These are phyloP conservation scores for Lepidochrysops patricia DNA, from an alignment of 2,888 invertebrate species.

Conservation along the genomic window DNA sequence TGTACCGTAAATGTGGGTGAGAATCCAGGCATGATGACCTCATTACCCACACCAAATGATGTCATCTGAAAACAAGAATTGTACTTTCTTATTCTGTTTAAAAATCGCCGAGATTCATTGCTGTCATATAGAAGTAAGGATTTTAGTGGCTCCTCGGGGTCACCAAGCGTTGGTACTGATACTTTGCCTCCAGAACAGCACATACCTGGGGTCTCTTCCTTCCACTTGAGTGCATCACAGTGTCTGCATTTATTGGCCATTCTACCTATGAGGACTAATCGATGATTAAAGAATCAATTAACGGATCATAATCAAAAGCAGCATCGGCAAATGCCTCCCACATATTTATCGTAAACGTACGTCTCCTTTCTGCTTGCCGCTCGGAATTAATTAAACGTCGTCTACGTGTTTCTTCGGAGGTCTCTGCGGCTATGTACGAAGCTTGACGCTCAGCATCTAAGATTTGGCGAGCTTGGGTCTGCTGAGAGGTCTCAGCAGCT, in stretches of 20 bases:
- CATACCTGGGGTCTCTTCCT: slow-evolving; percentile 26
- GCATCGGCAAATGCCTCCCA: not conserved
- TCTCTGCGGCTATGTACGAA: not conserved
- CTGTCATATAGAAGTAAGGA: not conserved
- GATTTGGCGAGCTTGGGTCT: not conserved
- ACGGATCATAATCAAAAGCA: not conserved
- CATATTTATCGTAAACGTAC: not conserved
- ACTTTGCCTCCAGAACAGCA: slow-evolving; percentile 26
- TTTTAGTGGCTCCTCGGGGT: slow-evolving; percentile 24
- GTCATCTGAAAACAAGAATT: slow-evolving; percentile 27
- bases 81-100: slow-evolving; percentile 14
- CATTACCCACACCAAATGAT: slow-evolving; percentile 27
- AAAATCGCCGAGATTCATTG: slow-evolving; percentile 9
- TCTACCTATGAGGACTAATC: not conserved
- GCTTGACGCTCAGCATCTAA: slow-evolving; percentile 1
- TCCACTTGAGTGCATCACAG: slow-evolving; percentile 27
- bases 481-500: not conserved
- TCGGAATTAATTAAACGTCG: not conserved
- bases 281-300: not conserved
- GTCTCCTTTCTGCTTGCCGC: not conserved
- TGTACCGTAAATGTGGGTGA: slow-evolving; percentile 29
- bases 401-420: not conserved
- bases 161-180: slow-evolving; percentile 20
- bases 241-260: slow-evolving; percentile 23
- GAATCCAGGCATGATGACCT: slow-evolving; percentile 26